Percentiles rank a stretch among this genome's conserved stretches.
Evolutionary conservation across 2,797 vertebrate species (phyloP).

Genomic region (Danio aesculapii): DNA sequence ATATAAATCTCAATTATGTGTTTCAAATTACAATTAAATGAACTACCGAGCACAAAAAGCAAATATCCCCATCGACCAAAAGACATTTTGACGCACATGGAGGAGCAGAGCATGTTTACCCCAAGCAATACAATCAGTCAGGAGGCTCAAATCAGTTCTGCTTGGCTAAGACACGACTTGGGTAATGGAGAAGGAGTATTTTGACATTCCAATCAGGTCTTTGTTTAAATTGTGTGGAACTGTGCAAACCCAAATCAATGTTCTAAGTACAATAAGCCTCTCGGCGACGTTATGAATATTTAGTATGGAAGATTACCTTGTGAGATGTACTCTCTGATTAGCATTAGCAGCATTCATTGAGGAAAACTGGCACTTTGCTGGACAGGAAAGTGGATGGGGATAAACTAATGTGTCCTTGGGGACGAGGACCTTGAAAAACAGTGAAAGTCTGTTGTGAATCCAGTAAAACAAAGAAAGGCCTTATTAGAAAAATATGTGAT

Average conservation of each 20-base stretch:
- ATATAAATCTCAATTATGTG: background rate
- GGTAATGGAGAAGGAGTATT: slow-evolving; percentile 35
- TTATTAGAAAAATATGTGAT: no score
- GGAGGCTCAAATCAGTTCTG: slow-evolving; percentile 47
- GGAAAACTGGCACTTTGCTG: slow-evolving; percentile 84
- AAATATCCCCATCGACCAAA: slow-evolving; percentile 3
- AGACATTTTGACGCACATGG: slow-evolving; percentile 26
- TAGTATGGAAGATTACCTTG: slow-evolving; percentile 81
- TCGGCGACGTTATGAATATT: slow-evolving; percentile 81
- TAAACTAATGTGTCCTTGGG: slow-evolving; percentile 60
- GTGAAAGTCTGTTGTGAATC: background rate
- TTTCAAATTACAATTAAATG: slow-evolving; percentile 11
- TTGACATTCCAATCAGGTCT: slow-evolving; percentile 48
- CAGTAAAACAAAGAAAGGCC: background rate
- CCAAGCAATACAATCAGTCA: slow-evolving; percentile 51
- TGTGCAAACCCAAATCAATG: slow-evolving; percentile 56
- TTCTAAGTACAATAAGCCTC: slow-evolving; percentile 71
- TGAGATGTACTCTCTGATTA: slow-evolving; percentile 85
- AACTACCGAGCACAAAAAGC: background rate
- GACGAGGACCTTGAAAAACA: slow-evolving; percentile 30
- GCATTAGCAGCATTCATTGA: slow-evolving; percentile 82
- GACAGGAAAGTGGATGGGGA: slow-evolving; percentile 80
- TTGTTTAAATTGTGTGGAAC: slow-evolving; percentile 34
- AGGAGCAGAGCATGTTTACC: slow-evolving; percentile 45
- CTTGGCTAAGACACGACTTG: slow-evolving; percentile 44